These are phyloP conservation scores for Odontocolon sp. DNA, from an alignment of 2,888 invertebrate species.

Conservation along the genomic window DNA sequence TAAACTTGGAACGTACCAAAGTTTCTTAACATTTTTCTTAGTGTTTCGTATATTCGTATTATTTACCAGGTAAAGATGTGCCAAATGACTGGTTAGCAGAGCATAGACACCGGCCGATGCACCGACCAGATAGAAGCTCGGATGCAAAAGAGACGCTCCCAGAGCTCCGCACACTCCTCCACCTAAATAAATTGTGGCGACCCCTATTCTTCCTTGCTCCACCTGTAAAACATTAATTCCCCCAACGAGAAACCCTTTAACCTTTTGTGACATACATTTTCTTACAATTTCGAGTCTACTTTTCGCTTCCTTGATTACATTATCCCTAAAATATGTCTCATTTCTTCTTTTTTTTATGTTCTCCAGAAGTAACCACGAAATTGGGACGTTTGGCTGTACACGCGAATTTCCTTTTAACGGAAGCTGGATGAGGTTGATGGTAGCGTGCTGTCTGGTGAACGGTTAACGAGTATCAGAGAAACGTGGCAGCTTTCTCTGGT, in stretches of 20 bases:
- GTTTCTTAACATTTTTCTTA: background rate
- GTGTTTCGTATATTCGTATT: background rate
- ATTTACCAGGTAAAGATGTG: constrained; percentile 89
- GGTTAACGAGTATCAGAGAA: constrained; percentile 27
- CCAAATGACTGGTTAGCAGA: constrained; percentile 91
- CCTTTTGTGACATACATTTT: no score
- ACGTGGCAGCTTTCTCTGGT: background rate
- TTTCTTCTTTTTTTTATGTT: no score
- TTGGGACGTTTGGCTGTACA: constrained; percentile 5
- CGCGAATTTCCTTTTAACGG: no score
- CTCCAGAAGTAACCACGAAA: no score
- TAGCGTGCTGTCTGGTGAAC: background rate
- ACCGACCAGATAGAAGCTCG: constrained; percentile 90
- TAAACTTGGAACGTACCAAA: background rate
- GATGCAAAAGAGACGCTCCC: constrained; percentile 89
- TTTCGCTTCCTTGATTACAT: no score
- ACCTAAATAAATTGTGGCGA: constrained; percentile 87
- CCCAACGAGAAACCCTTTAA: no score
- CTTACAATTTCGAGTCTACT: no score
- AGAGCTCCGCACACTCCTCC: constrained; percentile 90
- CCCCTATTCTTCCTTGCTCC: constrained; percentile 89
- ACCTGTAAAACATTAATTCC: constrained; percentile 76
- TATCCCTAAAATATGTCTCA: no score
- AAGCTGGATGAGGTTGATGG: no score
- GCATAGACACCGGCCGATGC: constrained; percentile 96